These are phyloP conservation scores for Thripadectes ignobilis DNA, from an alignment of 2,797 vertebrate species.

Conservation along the genomic window DNA sequence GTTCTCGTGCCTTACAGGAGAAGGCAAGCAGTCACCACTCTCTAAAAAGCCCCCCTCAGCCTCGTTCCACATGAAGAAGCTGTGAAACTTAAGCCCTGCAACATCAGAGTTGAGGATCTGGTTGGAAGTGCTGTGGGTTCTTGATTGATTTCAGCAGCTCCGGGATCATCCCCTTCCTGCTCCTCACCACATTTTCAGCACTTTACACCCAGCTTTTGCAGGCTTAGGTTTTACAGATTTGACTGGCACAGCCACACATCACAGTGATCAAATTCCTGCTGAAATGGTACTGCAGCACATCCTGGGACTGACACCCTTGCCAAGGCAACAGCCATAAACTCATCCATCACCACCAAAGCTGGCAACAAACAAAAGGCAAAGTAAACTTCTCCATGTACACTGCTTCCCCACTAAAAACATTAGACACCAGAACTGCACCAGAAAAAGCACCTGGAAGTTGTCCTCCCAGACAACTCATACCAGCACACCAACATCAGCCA, in stretches of 20 bases:
- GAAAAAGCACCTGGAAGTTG: background rate
- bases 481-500: background rate
- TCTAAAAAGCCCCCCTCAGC: background rate
- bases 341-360: background rate
- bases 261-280: background rate
- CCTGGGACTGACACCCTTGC: background rate
- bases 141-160: background rate
- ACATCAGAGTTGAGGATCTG: background rate
- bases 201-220: background rate
- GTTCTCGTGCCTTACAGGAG: conserved; percentile 67
- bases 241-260: background rate
- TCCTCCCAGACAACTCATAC: background rate
- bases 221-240: background rate
- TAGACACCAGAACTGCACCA: background rate
- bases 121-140: background rate
- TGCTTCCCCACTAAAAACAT: background rate
- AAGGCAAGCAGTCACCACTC: background rate
- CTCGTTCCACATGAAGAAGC: background rate
- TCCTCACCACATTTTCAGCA: background rate
- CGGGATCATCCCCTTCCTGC: background rate
- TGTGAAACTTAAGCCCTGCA: background rate
- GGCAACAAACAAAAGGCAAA: background rate
- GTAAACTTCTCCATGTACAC: fast-evolving
- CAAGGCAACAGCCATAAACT: background rate
- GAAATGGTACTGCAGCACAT: background rate